Evolutionary conservation across 2,113 vertebrate genomes (phyloP).

Genomic region (Burhinus oedicnemus): DNA sequence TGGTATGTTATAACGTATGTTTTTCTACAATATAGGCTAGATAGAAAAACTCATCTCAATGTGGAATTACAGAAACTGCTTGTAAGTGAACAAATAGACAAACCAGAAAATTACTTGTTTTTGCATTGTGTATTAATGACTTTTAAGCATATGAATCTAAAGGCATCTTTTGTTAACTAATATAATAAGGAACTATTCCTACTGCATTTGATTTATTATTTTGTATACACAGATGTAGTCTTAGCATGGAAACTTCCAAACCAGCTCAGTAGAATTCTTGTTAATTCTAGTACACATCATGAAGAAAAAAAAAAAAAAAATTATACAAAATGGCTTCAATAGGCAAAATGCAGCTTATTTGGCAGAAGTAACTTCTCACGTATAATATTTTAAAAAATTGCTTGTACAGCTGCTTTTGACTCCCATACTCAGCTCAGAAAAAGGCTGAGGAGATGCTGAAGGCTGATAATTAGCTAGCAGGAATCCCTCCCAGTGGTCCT

Average conservation of each 20-base stretch:
- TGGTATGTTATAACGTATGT: not conserved
- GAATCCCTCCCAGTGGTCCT: not conserved
- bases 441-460: not conserved
- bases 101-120: not conserved
- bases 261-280: not conserved
- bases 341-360: not conserved
- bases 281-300: not conserved
- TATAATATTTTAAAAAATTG: not conserved
- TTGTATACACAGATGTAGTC: not conserved
- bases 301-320: not conserved
- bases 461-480: not conserved
- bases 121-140: not conserved
- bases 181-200: not conserved
- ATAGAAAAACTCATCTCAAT: not conserved
- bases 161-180: not conserved
- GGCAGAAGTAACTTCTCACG: not conserved
- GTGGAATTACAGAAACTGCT: not conserved
- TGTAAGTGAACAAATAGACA: not conserved
- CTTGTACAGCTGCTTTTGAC: not conserved
- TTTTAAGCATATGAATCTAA: not conserved
- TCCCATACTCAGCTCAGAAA: not conserved
- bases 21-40: not conserved
- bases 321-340: not conserved
- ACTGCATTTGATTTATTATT: not conserved
- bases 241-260: not conserved